phyloP scores from a whole-genome alignment of 1,140 invertebrate species.

The Helicoverpa armigera region DNA sequence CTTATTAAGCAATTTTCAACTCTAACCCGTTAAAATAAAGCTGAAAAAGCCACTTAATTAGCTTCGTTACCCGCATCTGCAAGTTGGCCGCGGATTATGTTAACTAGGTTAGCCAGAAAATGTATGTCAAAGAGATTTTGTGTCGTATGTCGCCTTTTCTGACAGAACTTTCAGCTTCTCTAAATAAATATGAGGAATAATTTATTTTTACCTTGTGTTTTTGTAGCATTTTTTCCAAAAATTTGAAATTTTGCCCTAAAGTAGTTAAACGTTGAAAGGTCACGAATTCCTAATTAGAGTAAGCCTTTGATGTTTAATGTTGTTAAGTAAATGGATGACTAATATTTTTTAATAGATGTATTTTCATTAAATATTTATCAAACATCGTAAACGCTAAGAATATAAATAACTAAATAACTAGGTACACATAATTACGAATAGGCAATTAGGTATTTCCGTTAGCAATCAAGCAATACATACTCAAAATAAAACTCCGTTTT shows the following conservation, averaged over 20 bases:
- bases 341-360: no score
- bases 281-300: no score
- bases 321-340: no score
- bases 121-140: slow-evolving; percentile 42
- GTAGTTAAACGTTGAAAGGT: no score
- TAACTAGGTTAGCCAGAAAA: slow-evolving; percentile 46
- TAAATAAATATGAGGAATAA: slow-evolving; percentile 30
- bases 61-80: background rate
- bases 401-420: no score
- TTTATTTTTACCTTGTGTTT: slow-evolving; percentile 17
- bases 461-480: no score
- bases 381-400: no score
- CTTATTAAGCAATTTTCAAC: slow-evolving; percentile 37
- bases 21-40: slow-evolving; percentile 42
- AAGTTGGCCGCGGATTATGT: slow-evolving; percentile 36
- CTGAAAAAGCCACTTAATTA: slow-evolving; percentile 32
- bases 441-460: no score
- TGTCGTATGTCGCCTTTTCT: slow-evolving; percentile 13
- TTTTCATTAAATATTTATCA: no score
- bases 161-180: slow-evolving; percentile 3
- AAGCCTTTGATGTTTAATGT: no score
- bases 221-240: background rate
- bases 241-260: background rate
- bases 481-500: no score
- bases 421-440: no score